A percentile compares a stretch with the other conserved stretches of the same genome.
Evolutionary conservation across 2,113 vertebrate genomes (phyloP).

Genomic region (Spilogale gracilis): DNA sequence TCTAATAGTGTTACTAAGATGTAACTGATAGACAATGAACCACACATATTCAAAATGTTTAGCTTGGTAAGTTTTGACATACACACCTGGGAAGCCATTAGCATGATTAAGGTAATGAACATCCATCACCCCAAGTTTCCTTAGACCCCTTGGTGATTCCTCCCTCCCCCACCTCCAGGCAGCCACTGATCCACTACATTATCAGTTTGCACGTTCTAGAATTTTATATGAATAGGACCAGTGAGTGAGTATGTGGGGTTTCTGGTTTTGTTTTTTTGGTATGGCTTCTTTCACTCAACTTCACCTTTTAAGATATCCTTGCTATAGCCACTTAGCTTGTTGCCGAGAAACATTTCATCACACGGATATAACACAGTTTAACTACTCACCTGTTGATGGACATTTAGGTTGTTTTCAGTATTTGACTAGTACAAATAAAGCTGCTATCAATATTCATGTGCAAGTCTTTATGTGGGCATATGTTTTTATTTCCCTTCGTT

Average conservation of each 20-base stretch:
- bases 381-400: neutral
- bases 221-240: constrained; percentile 38
- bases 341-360: neutral
- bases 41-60: constrained; percentile 32
- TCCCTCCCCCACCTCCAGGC: neutral
- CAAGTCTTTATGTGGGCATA: neutral
- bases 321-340: neutral
- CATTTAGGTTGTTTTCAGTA: constrained; percentile 39
- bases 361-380: neutral
- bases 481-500: constrained; percentile 22
- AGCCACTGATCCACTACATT: neutral
- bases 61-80: neutral
- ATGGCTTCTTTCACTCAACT: constrained; percentile 21
- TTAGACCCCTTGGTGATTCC: neutral
- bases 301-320: constrained; percentile 29
- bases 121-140: constrained; percentile 1
- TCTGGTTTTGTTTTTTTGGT: neutral
- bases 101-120: constrained; percentile 42
- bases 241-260: neutral
- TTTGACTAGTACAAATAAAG: constrained; percentile 43
- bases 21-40: constrained; percentile 31
- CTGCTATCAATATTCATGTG: neutral
- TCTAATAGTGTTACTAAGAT: constrained; percentile 29
- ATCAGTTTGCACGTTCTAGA: constrained; percentile 57
- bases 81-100: neutral